Evolutionary conservation across 2,797 vertebrate species (phyloP).

Genomic region (Diglossa cyanea): DNA sequence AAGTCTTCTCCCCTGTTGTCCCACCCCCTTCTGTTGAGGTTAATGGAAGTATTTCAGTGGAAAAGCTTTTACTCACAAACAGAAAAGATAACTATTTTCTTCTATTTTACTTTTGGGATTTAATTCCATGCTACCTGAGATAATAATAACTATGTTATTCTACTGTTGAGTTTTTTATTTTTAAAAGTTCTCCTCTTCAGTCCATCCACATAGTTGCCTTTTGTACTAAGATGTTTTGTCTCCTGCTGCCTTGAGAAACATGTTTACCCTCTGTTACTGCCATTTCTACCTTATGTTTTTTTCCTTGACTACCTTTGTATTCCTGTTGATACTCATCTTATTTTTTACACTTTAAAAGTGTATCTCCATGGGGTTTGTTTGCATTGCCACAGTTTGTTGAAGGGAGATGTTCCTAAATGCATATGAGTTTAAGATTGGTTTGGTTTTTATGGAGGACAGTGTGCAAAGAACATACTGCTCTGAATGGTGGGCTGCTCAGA

Average conservation of each 20-base stretch:
- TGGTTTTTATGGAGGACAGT: background rate
- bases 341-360: background rate
- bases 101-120: background rate
- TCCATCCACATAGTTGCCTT: background rate
- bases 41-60: background rate
- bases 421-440: background rate
- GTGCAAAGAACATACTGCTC: background rate
- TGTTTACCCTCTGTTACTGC: background rate
- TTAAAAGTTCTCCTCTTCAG: background rate
- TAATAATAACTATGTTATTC: background rate
- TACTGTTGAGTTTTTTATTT: background rate
- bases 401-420: background rate
- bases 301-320: background rate
- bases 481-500: fast-evolving
- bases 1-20: background rate
- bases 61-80: background rate
- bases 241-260: background rate
- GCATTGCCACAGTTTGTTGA: background rate
- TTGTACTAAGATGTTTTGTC: background rate
- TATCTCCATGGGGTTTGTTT: background rate
- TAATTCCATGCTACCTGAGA: background rate
- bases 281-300: background rate
- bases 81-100: background rate
- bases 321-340: background rate
- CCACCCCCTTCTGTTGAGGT: fast-evolving